Evolutionary conservation across 2,113 vertebrate species (phyloP), one percentile per base, ranked within the genome.

Genomic region (Phodopus roborovskii): DNA sequence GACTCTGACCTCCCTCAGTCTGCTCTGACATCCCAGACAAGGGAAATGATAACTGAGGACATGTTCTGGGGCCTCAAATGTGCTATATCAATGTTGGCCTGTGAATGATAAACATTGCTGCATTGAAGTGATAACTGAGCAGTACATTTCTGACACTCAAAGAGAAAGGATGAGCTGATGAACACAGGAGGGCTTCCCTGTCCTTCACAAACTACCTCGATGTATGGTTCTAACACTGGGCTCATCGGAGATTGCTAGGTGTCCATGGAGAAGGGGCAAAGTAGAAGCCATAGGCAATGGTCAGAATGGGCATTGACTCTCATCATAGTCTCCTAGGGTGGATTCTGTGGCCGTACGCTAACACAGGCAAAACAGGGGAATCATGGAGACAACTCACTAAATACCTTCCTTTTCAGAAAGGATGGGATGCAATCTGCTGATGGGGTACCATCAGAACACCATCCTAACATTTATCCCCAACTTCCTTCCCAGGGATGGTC

Each of bases 151-250:
- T 88, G 64, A 70, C 86, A 53, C 28, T 39, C 68, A n/a, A 77
- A 64, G 4, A 89, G 39, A 66, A 48, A 83, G n/a, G 87, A 75
- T 74, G 30, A 71, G 86, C 28, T 50, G 16, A 20, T 16, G 12
- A 68, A 85, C 82, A 68, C 7, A 15, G 56, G 13, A 62, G 33
- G 13, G n/a, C 20, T 70, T 75, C 68, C 64, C 66, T 33, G n/a
- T 30, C 39, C 42, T 36, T 28, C 39, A 39, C 42, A 90, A 12
- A 8, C 90, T 33, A 7, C 36, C 17, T 92, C 75, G 16, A 24
- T 3, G 22, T 28, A 19, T 64, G 20, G 10, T 48, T 7, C 0
- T 39, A 36, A 19, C 53, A 4, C 0, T 6, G 24, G 53, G 50
- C 81, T 17, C 3, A n/a, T 74, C 79, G 81, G 28, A 53, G 6